Evolutionary conservation across 2,797 vertebrate species (phyloP).

Genomic region (Leucoraja ocellata): DNA sequence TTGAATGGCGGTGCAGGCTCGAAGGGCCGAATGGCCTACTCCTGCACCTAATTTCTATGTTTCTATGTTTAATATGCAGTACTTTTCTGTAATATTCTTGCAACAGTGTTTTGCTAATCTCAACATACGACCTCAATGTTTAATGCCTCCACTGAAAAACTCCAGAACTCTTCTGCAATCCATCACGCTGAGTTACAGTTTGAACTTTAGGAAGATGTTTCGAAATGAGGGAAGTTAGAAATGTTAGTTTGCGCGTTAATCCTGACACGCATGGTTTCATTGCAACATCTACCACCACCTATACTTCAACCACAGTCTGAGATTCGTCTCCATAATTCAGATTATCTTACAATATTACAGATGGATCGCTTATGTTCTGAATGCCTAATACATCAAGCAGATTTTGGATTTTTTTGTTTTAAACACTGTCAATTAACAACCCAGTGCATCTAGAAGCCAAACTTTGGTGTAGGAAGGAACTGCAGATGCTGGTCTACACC

Average conservation of each 20-base stretch:
- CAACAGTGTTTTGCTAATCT: not conserved
- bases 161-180: not conserved
- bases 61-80: too few species aligned
- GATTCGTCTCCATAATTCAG: not conserved
- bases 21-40: too few species aligned
- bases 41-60: too few species aligned
- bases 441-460: too few species aligned
- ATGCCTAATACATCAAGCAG: not conserved
- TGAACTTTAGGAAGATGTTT: not conserved
- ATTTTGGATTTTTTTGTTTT: not conserved
- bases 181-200: not conserved
- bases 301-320: not conserved
- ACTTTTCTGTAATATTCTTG: not conserved
- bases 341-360: not conserved
- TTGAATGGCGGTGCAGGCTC: too few species aligned
- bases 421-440: not conserved
- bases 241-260: not conserved
- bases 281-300: not conserved
- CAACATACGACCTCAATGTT: not conserved
- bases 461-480: too few species aligned
- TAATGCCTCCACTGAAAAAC: not conserved
- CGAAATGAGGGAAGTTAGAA: not conserved
- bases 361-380: not conserved
- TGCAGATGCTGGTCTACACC: too few species aligned
- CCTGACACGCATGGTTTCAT: not conserved